Base-by-base conservation (phyloP, 2,797 vertebrate genomes). In the Hippoglossus hippoglossus region DNA sequence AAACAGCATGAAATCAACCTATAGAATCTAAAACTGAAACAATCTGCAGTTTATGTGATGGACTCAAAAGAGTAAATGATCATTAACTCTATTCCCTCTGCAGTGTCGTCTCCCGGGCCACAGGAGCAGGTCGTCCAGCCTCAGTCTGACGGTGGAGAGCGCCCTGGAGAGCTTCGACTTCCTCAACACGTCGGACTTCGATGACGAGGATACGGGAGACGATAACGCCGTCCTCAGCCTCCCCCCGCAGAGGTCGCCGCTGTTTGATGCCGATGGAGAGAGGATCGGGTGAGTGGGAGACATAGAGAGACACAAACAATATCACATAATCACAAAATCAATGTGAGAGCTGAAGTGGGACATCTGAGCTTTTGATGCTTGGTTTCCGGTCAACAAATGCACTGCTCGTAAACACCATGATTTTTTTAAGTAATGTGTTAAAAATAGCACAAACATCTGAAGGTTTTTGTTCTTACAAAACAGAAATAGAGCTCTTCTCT, bases 141-240 rank as follows among this genome's bases (percentile, higher is more conserved):
- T 99, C 88, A 99, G 98, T 80, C 95, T 99, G 89, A 98, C 97
- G 1, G 96, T 99, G 85, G 98, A 99, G 91, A 99, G 96, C 61
- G 98, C 98, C 73, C 92, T 99, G 91, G 98, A 99, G 94, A 99
- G 98, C 92, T 99, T 99, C 60, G 98, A 99, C 93, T 99, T 99
- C 94, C 97, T 99, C 91, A 98, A 99, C 95, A 99, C 98, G 49
- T 99, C 98, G 25, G 98, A 99, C 91, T 97, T 99, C 79, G 98
- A 99, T 56, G 98, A 99, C 34, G 96, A 96, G 21, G 95, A 96
- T 53, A 95, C 91, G 0, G 97, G 97, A 39, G 97, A 98, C 58
- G 96, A 97, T 69, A 89, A 89, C 26, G 58, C 74, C 1, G 61
- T 86, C 28, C 93, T 95, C 65, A 81, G 91, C 26, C 51, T 86